Conservation (phyloP, 1,140 invertebrate species). For the Solenopsis fugax region DNA sequence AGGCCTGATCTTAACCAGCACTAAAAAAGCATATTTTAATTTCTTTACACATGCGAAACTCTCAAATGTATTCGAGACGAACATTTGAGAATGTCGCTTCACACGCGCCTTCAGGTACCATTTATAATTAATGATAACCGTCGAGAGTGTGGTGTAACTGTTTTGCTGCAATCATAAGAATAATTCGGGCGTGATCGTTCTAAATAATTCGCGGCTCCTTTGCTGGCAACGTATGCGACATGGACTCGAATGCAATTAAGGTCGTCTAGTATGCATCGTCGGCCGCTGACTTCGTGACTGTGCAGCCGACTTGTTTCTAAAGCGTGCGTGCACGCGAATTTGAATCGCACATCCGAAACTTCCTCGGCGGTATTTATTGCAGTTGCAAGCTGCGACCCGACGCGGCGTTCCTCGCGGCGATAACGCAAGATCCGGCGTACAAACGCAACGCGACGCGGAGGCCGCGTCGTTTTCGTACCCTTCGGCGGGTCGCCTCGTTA, state of each 20-base stretch:
- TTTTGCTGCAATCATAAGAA: conserved; percentile 1
- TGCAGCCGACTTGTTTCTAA: conserved; percentile 27
- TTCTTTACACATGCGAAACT: background rate
- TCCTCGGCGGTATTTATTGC: conserved; percentile 38
- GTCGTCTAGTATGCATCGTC: conserved; percentile 25
- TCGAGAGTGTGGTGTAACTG: background rate
- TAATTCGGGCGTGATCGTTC: background rate
- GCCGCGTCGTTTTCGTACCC: background rate
- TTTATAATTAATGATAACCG: background rate
- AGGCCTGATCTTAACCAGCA: background rate
- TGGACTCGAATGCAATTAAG: conserved; percentile 46
- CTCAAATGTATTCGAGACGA: background rate
- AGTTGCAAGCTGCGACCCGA: conserved; percentile 13
- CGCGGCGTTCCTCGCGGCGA: background rate
- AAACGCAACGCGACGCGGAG: background rate
- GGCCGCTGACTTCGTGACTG: conserved; percentile 23
- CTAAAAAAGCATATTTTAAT: background rate
- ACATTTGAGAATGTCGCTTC: background rate
- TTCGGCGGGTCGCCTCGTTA: conserved; percentile 28
- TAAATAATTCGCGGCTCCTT: conserved; percentile 13
- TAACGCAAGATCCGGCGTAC: conserved; percentile 14
- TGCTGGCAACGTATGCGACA: background rate
- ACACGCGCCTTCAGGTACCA: background rate
- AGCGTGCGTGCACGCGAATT: conserved; percentile 29
- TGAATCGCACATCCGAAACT: conserved; percentile 36